These are phyloP conservation scores for Ophonus ardosiacus DNA, from an alignment of 2,888 invertebrate species.

Conservation along the genomic window DNA sequence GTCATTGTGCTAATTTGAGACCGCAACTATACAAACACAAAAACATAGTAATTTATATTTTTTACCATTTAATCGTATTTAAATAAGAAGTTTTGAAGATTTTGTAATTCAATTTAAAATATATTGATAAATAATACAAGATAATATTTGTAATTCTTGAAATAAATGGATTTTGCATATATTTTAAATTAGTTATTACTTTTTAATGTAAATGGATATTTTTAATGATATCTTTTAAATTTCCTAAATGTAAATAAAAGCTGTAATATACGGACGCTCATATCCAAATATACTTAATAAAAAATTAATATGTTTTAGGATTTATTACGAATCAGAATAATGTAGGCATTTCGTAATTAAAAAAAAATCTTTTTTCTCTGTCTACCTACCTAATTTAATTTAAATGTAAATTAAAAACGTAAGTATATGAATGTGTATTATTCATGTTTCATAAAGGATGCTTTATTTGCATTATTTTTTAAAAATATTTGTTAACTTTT, in stretches of 20 bases:
- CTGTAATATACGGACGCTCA: not conserved
- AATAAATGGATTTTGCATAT: not conserved
- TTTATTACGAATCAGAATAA: constrained; percentile 40
- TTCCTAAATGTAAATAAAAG: constrained; percentile 1
- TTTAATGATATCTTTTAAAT: constrained; percentile 28
- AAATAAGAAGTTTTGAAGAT: too few species aligned
- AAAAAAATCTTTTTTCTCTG: constrained; percentile 45
- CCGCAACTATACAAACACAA: too few species aligned
- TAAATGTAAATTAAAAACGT: constrained; percentile 48
- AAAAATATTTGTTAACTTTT: not conserved
- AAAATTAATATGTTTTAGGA: constrained; percentile 45
- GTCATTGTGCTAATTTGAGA: too few species aligned
- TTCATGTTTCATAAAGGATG: constrained; percentile 6
- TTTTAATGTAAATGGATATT: constrained; percentile 1
- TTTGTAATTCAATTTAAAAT: too few species aligned
- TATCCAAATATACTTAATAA: constrained; percentile 44
- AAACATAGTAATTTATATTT: too few species aligned
- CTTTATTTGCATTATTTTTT: constrained; percentile 39
- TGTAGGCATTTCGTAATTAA: constrained; percentile 23
- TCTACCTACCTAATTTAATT: constrained; percentile 49
- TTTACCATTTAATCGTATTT: too few species aligned
- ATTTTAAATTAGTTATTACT: not conserved
- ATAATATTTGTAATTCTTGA: not conserved
- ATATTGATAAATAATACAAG: not conserved
- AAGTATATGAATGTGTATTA: constrained; percentile 33